Evolutionary conservation across 2,888 invertebrate species (phyloP), one percentile per base, ranked within the genome.

Genomic region (Orthonevra nobilis): DNA sequence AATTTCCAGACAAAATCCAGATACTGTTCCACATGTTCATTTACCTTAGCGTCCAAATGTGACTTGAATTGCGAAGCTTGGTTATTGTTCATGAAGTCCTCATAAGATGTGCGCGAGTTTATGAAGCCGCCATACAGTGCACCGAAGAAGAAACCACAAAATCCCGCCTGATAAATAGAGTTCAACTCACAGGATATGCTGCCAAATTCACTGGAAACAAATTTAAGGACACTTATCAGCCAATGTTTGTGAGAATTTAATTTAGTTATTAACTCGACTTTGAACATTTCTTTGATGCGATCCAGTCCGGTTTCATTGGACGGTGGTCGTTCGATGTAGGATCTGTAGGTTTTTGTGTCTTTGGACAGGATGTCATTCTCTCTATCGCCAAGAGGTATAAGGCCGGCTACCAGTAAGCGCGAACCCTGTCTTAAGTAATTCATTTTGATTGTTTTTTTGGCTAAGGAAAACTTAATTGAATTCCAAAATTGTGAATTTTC

Each of bases 31-130:
- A 9, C 5, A 3, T 7, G 2, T 6, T 12, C 2, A 10, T 44
- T 81, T 89, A 93, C 94, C 90, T 94, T 93, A 2, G 95, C 95
- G 56, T 94, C 91, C 4, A 91, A 85, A 75, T 93, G 92, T 52
- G 91, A 91, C 50, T 88, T 88, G 86, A 93, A 95, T 50, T 90
- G 90, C 2, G 94, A 93, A 5, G 94, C 95, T 89, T 94, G 92
- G 87, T 95, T 94, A 81, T 90, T 93, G 85, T 92, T 92, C 86
- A 95, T 92, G 83, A 94, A 95, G 83, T 92, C 90, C 36, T 92
- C 81, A 83, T 93, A 94, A 0, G 93, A 91, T 2, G 85, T 84
- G 82, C 91, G 90, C 7, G 93, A 92, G 81, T 90, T 88, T 1
- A 90, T 85, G 83, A 93, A 89, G 19, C 94, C 94, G 54, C 94